Evolutionary conservation across 1,140 invertebrate genomes (phyloP), one percentile per base, ranked within the genome.

Genomic region (Acromyrmex echinatior): DNA sequence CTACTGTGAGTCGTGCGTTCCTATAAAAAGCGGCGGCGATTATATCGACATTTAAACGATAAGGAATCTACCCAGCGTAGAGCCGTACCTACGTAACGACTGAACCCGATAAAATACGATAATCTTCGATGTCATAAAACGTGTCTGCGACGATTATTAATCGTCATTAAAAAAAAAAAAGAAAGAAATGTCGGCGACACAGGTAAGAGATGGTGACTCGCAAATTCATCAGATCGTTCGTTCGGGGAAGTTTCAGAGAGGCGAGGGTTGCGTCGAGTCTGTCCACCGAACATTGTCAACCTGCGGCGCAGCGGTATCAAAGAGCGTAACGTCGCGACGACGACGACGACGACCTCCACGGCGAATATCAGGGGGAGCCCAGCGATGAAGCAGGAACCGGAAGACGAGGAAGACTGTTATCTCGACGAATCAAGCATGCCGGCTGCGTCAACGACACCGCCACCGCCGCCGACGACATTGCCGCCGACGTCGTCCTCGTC

Each of bases 351-450:
- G 63, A 76, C 77, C 45, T 84, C 87, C 39, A 87, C 77, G 49
- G 79, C 60, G 31, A 58, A 85, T 31, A 80, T 85, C 25, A 71
- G 58, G 53, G 65, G 82, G 21, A 66, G 86, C 2, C 35, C 92
- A 9, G 74, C 87, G 21, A 93, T 95, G 94, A 95, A 95, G 77
- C 94, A 95, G 63, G 94, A 95, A 45, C 94, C 93, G 58, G 94
- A 95, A 16, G 93, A 93, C 39, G 94, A 95, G 10, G 93, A 95
- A 3, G 93, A 94, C 2, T 93, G 91, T 21, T 93, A 91, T 9
- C 70, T 92, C 60, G 92, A 94, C 86, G 92, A 94, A 9, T n/a
- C 76, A 84, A 92, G 63, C 53, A 84, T 74, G 25, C 73, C 86
- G 31, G 25, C 70, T 18, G 76, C 68, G 25, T 92, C 87, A 51